Conservation (phyloP, 2,888 invertebrate genomes). For the Drosophila rellima region DNA sequence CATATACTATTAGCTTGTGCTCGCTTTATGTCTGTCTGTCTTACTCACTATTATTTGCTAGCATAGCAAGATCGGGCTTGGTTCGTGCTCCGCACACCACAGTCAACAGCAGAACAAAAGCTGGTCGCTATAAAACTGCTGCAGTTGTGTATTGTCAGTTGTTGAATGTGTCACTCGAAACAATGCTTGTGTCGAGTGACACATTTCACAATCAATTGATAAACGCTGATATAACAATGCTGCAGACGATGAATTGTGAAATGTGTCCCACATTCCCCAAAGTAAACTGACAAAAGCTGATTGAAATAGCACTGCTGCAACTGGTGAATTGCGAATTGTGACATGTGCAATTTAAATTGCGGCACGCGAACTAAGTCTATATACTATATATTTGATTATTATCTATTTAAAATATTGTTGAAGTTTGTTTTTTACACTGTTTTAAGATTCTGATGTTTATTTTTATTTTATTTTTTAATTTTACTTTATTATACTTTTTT, state of each 20-base stretch:
- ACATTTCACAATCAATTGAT: too few relatives aligned
- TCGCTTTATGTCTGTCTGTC: conserved; percentile 28
- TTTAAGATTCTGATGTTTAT: conserved; percentile 53
- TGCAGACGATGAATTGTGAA: neutral
- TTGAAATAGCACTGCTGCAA: too few relatives aligned
- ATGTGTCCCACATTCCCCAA: neutral
- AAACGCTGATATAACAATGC: neutral
- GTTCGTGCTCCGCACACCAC: neutral
- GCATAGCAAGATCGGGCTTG: conserved; percentile 36
- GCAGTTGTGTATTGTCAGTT: neutral
- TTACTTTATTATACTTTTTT: conserved; percentile 49
- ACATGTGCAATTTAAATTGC: neutral
- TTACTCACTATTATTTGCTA: conserved; percentile 44
- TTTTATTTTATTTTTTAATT: conserved; percentile 55
- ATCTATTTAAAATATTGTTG: conserved; percentile 81
- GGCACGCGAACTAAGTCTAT: neutral
- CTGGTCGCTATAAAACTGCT: neutral
- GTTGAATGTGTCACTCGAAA: conserved; percentile 31
- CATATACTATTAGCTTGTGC: conserved; percentile 26
- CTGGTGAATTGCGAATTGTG: too few relatives aligned
- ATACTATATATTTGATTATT: conserved; percentile 64
- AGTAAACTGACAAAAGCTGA: neutral
- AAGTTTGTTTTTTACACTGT: conserved; percentile 78
- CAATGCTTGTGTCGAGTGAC: too few relatives aligned
- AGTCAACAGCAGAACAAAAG: neutral